Base-by-base conservation (phyloP, 2,888 invertebrate genomes). In the Dendrolimus pini region DNA sequence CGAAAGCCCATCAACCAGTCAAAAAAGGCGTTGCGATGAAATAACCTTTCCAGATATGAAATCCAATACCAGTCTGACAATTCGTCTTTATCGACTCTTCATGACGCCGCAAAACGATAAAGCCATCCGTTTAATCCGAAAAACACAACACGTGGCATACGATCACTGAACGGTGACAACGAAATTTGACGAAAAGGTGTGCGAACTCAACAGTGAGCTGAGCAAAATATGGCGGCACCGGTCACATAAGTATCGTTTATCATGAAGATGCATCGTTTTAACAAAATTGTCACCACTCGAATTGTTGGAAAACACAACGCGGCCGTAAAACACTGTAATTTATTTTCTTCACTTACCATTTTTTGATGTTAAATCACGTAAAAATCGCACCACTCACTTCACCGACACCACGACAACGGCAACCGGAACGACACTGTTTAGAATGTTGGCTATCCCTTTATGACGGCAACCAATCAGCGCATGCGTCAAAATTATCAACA, bases 171-270 rank as follows among this genome's bases (percentile, higher is more conserved):
- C 87, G 81, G 81, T 88, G 85, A 85, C 86, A 83, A 82, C 71
- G 80, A 79, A 79, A 83, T 78, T 86, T 81, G 74, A 80, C 66
- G 77, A 87, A 89, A 86, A 89, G 83, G 87, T 85, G 85, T 90
- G 89, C 89, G 78, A 89, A 87, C 85, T 86, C 78, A 62, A 68
- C 74, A 74, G 74, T 80, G 79, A 81, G 82, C 82, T 82, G 85
- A 85, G 89, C 89, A 78, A 88, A 90, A 89, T 89, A 91, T 91
- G 91, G 89, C 89, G 88, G 89, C 89, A 85, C 91, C 91, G 90
- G 90, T 83, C 75, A 75, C 76, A 79, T 68, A 75, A 77, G 70
- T 74, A 72, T 68, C 59, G 68, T 69, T 77, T 80, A 65, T 68
- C 67, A 70, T 85, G 78, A 67, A 83, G 76, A 75, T 86, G 77